Base-by-base conservation (phyloP, 2,888 invertebrate species). In the Nemotelus nigrinus region DNA sequence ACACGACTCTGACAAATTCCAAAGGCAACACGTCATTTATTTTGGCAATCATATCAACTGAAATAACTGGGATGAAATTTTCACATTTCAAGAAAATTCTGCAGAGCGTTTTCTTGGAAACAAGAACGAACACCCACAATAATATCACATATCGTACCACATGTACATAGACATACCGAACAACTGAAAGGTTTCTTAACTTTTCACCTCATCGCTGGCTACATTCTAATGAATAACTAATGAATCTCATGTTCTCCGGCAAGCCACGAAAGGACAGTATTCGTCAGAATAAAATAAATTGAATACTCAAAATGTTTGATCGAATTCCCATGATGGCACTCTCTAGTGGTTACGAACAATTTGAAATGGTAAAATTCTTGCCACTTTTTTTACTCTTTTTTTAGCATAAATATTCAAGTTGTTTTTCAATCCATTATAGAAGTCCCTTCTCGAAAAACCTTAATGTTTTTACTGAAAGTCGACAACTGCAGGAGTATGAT, bases 351-450 rank as follows among this genome's bases (percentile, higher is more conserved):
- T 57, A 3, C 57, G 10, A 6, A 57, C 60, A 39, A 60, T 43
- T 60, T 44, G 50, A 68, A 50, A 68, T 68, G 50, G 7, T 68
- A n/a, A 50, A 68, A 68, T 68, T 68, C 67, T 39, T 67, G 48
- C 25, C 47, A 68, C 67, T 39, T 68, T 68, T 48, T 48, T 68
- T 47, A 6, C 39, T 25, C 6, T 43, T 48, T 48, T 68, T 68
- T 50, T 25, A 25, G 25, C 41, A 68, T 68, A 68, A 68, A 68
- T 68, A 68, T 68, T 68, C 39, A n/a, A 68, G 67, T 48, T 50
- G 50, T 68, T 68, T 68, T 68, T 68, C 50, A 68, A 68, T 68
- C 67, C 67, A 68, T 68, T 68, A 68, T 50, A 50, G 25, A 25
- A 25, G 25, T 25, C 25, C 25, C 25, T 25, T 25, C 25, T 25